These are phyloP conservation scores for Paralichthys olivaceus DNA, from an alignment of 2,113 vertebrate species.

Conservation along the genomic window DNA sequence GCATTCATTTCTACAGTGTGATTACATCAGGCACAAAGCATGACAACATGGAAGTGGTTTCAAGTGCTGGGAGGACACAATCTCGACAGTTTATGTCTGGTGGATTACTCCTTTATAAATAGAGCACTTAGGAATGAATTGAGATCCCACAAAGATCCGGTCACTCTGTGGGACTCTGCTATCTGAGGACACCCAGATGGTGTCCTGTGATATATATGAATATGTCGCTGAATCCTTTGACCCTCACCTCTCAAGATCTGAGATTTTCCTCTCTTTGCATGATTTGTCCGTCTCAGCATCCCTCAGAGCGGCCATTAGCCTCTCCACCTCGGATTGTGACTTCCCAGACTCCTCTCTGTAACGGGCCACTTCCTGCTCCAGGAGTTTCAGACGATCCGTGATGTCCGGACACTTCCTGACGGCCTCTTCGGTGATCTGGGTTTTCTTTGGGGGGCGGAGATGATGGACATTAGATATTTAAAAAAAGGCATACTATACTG, in stretches of 20 bases:
- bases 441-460: conserved; percentile 40
- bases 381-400: conserved; percentile 88
- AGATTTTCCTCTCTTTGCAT: conserved; percentile 93
- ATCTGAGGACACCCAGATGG: conserved; percentile 45
- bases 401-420: conserved; percentile 89
- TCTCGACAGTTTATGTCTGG: conserved; percentile 70
- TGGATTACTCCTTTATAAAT: conserved; percentile 71
- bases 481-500: not conserved
- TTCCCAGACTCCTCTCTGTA: conserved; percentile 93
- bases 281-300: conserved; percentile 92
- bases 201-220: conserved; percentile 18
- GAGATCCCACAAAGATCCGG: conserved; percentile 47
- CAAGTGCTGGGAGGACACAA: conserved; percentile 65
- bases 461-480: conserved; percentile 1
- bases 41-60: conserved; percentile 64
- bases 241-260: conserved; percentile 93
- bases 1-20: conserved; percentile 25
- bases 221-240: conserved; percentile 10
- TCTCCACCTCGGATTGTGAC: conserved; percentile 92
- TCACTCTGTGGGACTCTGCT: conserved; percentile 39
- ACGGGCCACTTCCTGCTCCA: conserved; percentile 93
- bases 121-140: conserved; percentile 61
- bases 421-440: conserved; percentile 86
- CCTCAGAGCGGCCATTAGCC: conserved; percentile 91
- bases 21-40: conserved; percentile 60